These are phyloP conservation scores for Gonatopus flavifemur DNA, from an alignment of 1,140 invertebrate species.

Conservation along the genomic window DNA sequence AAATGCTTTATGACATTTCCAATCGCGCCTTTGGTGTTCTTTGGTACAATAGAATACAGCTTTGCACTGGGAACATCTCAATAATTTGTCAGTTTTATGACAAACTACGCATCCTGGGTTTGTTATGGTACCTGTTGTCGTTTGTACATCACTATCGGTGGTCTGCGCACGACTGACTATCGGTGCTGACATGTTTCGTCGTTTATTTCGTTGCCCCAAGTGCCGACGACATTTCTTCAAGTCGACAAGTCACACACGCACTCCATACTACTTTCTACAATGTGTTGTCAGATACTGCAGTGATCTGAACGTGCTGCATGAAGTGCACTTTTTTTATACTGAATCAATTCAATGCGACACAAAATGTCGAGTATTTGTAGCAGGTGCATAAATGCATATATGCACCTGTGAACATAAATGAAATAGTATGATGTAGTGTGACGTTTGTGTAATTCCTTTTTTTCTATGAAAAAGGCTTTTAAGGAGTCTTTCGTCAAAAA, in stretches of 20 bases:
- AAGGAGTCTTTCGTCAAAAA: too few species aligned
- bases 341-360: too few species aligned
- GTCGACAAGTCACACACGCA: slow-evolving; percentile 34
- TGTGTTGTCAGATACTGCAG: too few species aligned
- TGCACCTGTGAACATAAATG: too few species aligned
- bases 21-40: slow-evolving; percentile 76
- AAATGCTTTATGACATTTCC: slow-evolving; percentile 69
- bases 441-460: too few species aligned
- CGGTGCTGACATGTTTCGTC: slow-evolving; percentile 32
- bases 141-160: slow-evolving; percentile 18
- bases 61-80: slow-evolving; percentile 74
- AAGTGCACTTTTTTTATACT: too few species aligned
- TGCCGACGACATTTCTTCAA: slow-evolving; percentile 34
- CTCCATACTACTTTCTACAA: too few species aligned
- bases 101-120: slow-evolving; percentile 65
- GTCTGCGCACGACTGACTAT: slow-evolving; percentile 36
- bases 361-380: too few species aligned
- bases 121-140: slow-evolving; percentile 2
- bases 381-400: too few species aligned
- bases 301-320: too few species aligned
- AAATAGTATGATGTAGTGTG: too few species aligned
- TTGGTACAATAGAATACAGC: slow-evolving; percentile 75
- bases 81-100: slow-evolving; percentile 66
- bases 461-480: too few species aligned
- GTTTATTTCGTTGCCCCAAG: slow-evolving; percentile 23